These are phyloP conservation scores for Lota lota DNA, from an alignment of 2,113 vertebrate species.

Conservation along the genomic window DNA sequence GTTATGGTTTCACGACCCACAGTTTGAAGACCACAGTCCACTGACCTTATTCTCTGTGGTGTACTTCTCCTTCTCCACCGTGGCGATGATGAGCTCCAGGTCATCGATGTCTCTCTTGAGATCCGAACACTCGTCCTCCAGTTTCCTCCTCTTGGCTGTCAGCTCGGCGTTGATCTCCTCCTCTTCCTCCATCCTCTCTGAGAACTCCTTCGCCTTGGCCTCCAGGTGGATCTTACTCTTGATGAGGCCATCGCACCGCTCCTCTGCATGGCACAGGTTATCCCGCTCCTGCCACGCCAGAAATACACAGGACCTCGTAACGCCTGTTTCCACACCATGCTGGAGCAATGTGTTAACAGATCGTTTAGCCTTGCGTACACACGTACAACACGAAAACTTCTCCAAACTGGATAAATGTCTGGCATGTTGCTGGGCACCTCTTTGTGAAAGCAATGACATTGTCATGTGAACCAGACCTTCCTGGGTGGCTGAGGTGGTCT, in stretches of 20 bases:
- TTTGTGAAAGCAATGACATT: no score
- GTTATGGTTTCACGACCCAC: background rate
- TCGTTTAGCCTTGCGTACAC: no score
- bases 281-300: conserved; percentile 51
- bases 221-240: conserved; percentile 69
- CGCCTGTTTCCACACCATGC: no score
- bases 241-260: conserved; percentile 61
- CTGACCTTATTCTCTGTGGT: conserved; percentile 81
- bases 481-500: no score
- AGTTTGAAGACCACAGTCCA: background rate
- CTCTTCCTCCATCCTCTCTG: conserved; percentile 81
- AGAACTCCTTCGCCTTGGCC: conserved; percentile 81
- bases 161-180: conserved; percentile 74
- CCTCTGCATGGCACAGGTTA: conserved; percentile 62
- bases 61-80: conserved; percentile 85
- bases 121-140: conserved; percentile 78
- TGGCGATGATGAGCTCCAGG: conserved; percentile 78
- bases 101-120: conserved; percentile 85
- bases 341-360: no score
- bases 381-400: no score
- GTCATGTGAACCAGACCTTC: no score
- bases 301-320: no score
- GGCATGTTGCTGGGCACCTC: no score
- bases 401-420: no score
- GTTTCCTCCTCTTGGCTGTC: conserved; percentile 78